Percentiles rank a stretch among this genome's conserved stretches.
These are phyloP conservation scores for Xiphias gladius DNA, from an alignment of 2,113 vertebrate species.

Conservation along the genomic window DNA sequence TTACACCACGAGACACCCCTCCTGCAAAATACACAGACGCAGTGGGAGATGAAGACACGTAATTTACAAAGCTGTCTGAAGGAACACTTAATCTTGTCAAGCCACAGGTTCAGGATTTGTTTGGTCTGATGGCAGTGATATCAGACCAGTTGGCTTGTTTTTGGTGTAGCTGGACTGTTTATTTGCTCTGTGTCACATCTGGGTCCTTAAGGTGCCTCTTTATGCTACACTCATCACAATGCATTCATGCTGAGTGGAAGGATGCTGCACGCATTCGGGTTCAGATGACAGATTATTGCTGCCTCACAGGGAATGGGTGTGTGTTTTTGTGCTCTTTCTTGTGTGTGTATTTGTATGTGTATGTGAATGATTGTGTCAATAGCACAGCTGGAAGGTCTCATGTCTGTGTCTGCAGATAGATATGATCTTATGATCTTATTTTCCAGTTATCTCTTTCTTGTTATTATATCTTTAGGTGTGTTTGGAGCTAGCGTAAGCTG, in stretches of 20 bases:
- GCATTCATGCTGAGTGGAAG: conserved; percentile 31
- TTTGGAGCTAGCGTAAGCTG: background rate
- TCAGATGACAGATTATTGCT: conserved; percentile 32
- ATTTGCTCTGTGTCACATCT: conserved; percentile 21
- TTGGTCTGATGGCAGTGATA: background rate
- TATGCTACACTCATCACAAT: conserved; percentile 22
- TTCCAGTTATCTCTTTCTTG: background rate
- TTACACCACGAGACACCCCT: background rate
- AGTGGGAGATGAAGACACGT: background rate
- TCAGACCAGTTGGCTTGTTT: conserved; percentile 40
- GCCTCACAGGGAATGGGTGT: conserved; percentile 16
- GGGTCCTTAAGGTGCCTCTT: conserved; percentile 34
- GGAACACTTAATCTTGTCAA: background rate
- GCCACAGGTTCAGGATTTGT: conserved; percentile 7
- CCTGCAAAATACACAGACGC: background rate
- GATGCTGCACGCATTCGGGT: conserved; percentile 31
- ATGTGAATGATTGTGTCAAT: conserved; percentile 6
- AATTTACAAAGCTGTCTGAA: conserved; percentile 14
- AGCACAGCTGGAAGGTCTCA: conserved; percentile 43
- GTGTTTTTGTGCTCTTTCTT: conserved; percentile 12
- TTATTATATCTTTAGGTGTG: background rate
- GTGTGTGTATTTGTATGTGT: background rate
- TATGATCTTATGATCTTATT: conserved; percentile 12
- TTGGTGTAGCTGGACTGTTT: conserved; percentile 5
- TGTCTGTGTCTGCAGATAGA: conserved; percentile 36